These are phyloP conservation scores for Dinocampus coccinellae DNA, from an alignment of 2,888 invertebrate genomes.

Conservation along the genomic window DNA sequence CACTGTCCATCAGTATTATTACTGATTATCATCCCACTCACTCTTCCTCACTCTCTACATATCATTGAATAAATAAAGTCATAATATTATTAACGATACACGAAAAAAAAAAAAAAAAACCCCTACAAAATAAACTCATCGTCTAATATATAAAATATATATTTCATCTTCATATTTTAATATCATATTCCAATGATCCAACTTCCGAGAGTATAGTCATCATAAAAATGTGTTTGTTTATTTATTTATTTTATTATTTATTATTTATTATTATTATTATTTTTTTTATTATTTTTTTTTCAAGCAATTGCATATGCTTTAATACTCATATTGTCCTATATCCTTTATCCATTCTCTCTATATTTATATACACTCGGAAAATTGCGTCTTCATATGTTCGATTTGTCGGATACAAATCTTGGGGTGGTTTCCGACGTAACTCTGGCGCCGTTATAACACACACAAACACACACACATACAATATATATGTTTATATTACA, in stretches of 20 bases:
- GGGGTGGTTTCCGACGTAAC: conserved; percentile 54
- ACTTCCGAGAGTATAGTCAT: too few relatives aligned
- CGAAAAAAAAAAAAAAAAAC: neutral
- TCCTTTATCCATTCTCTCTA: neutral
- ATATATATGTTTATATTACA: too few relatives aligned
- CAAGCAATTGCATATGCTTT: neutral
- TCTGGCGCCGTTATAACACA: conserved; percentile 50
- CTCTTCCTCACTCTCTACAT: conserved; percentile 38
- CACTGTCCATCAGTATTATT: conserved; percentile 67
- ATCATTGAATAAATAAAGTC: conserved; percentile 26
- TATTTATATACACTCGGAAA: neutral
- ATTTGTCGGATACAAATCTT: conserved; percentile 19
- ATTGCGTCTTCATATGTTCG: conserved; percentile 1
- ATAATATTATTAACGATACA: neutral
- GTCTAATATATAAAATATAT: neutral
- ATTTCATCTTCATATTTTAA: too few relatives aligned
- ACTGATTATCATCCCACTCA: conserved; percentile 35
- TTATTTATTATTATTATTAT: too few relatives aligned
- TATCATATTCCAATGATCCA: too few relatives aligned
- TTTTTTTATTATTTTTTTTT: too few relatives aligned
- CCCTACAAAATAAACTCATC: neutral
- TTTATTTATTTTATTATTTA: too few relatives aligned
- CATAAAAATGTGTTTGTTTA: too few relatives aligned
- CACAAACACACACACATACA: conserved; percentile 47
- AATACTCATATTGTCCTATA: neutral